These are phyloP conservation scores for Laothoe populi DNA, from an alignment of 2,888 invertebrate species.

Conservation along the genomic window DNA sequence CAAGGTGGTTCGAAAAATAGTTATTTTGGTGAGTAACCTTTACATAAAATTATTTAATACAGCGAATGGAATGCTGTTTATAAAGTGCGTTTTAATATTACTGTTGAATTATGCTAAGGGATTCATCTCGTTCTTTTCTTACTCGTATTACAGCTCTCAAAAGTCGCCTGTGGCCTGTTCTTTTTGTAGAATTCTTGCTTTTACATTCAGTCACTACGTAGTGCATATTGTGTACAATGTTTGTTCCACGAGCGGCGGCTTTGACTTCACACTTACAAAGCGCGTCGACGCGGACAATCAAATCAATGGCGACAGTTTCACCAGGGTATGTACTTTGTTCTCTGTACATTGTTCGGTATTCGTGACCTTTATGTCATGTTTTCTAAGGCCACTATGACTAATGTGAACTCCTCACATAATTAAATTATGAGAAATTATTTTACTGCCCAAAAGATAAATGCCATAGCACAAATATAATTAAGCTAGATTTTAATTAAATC, in stretches of 20 bases:
- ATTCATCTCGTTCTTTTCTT: conserved; percentile 29
- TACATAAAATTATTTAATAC: too few relatives aligned
- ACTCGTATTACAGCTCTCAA: conserved; percentile 32
- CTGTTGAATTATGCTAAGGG: conserved; percentile 30
- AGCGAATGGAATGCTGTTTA: not conserved
- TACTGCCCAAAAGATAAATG: not conserved
- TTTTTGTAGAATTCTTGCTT: conserved; percentile 32
- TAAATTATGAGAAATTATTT: not conserved
- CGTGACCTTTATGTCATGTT: conserved; percentile 19
- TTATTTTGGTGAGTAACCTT: conserved; percentile 14
- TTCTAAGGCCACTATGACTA: conserved; percentile 11
- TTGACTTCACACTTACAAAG: conserved; percentile 62
- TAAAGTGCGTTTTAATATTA: not conserved
- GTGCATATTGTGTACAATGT: conserved; percentile 20
- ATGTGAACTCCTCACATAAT: not conserved
- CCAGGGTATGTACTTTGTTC: conserved; percentile 8
- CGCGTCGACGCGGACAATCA: conserved; percentile 68
- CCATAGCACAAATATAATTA: not conserved
- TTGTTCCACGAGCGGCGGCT: conserved; percentile 18
- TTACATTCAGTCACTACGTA: conserved; percentile 32
- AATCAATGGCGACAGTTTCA: conserved; percentile 72
- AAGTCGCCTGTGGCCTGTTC: conserved; percentile 31
- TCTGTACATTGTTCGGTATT: conserved; percentile 10
- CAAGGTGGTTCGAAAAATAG: conserved; percentile 20
- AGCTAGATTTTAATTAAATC: not conserved